Evolutionary conservation across 2,113 vertebrate genomes (phyloP).

Genomic region (Heterocephalus glaber): DNA sequence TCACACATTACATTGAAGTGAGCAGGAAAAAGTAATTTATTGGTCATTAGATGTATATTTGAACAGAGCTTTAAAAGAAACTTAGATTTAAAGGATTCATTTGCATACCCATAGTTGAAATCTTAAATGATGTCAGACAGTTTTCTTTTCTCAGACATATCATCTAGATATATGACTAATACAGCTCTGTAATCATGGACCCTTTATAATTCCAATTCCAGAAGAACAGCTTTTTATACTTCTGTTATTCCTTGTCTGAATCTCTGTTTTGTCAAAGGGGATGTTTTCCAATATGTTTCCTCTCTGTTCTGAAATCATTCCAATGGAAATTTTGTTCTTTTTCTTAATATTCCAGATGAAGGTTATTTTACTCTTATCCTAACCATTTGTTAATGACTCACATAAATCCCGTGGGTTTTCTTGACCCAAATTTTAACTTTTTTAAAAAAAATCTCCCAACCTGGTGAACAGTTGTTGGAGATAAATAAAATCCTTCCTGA

Average conservation of each 20-base stretch:
- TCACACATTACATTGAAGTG: not conserved
- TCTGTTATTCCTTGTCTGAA: not conserved
- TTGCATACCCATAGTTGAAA: not conserved
- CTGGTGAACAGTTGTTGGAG: not conserved
- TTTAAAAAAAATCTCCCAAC: not conserved
- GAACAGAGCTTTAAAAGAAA: not conserved
- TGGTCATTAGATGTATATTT: not conserved
- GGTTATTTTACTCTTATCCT: conserved; percentile 29
- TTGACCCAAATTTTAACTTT: conserved; percentile 41
- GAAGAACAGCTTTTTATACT: conserved; percentile 40
- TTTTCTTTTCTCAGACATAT: not conserved
- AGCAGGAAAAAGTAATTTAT: not conserved
- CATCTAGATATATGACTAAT: not conserved
- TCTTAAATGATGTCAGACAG: not conserved
- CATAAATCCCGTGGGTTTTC: conserved; percentile 37
- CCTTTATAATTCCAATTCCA: conserved; percentile 9
- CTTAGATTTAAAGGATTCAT: not conserved
- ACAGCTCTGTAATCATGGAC: not conserved
- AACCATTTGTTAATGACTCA: conserved; percentile 50
- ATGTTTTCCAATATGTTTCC: conserved; percentile 23
- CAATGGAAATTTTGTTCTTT: conserved; percentile 28
- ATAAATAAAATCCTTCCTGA: conserved; percentile 35
- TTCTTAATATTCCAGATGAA: conserved; percentile 14
- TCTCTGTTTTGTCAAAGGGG: conserved; percentile 43
- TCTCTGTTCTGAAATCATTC: conserved; percentile 34